These are phyloP conservation scores for Cherax quadricarinatus DNA, from an alignment of 1,140 invertebrate genomes.

Conservation along the genomic window DNA sequence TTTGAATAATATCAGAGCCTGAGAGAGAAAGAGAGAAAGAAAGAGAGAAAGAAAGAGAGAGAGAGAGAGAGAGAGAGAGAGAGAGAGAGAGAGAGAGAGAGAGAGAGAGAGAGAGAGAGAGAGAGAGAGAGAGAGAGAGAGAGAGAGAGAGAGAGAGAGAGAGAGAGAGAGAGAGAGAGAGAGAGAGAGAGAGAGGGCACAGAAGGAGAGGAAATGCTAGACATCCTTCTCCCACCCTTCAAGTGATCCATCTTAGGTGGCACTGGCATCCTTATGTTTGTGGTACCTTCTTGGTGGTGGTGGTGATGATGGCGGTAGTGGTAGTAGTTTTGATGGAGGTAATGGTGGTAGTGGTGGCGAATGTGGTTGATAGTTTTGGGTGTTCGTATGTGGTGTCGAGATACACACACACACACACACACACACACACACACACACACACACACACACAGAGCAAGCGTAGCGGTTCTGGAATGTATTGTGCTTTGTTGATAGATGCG, in stretches of 20 bases:
- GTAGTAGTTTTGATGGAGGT: background rate
- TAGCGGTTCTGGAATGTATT: constrained; percentile 9
- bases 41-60: constrained; percentile 28
- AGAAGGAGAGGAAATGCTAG: background rate
- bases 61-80: constrained; percentile 39
- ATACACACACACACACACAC: constrained; percentile 34
- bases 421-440: constrained; percentile 47
- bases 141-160: no score
- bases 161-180: background rate
- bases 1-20: background rate
- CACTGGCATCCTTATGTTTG: background rate
- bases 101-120: no score
- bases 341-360: background rate
- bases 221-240: background rate
- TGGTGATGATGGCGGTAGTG: background rate
- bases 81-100: constrained; percentile 19
- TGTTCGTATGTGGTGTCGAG: background rate
- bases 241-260: background rate
- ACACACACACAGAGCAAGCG: background rate
- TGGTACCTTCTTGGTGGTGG: background rate
- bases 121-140: no score
- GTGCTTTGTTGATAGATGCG: background rate
- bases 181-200: background rate
- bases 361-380: background rate
- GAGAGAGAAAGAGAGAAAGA: constrained; percentile 38